phyloP scores from a whole-genome alignment of 1,140 invertebrate genomes.

The Bombus vancouverensis region DNA sequence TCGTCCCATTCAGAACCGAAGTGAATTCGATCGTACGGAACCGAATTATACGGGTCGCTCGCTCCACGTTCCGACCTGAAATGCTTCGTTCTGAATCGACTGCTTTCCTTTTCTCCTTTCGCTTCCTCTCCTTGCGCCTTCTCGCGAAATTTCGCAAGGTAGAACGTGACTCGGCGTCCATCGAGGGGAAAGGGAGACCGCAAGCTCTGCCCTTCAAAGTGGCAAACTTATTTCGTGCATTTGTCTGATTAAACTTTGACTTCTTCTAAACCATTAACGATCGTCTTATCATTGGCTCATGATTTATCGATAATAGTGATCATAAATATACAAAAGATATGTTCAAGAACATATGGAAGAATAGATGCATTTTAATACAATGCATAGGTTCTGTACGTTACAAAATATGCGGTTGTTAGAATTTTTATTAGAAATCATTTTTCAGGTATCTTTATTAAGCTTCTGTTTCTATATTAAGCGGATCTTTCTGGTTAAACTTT shows the following conservation, averaged over 20 bases:
- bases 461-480: too few species aligned
- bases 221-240: background rate
- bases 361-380: too few species aligned
- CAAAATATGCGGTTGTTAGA: too few species aligned
- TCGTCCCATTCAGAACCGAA: constrained; percentile 27
- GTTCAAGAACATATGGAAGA: too few species aligned
- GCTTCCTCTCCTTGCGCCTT: background rate
- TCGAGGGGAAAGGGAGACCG: background rate
- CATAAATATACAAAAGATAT: too few species aligned
- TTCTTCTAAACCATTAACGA: background rate
- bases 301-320: too few species aligned
- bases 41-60: constrained; percentile 76
- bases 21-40: constrained; percentile 73
- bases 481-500: too few species aligned
- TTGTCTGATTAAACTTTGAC: background rate
- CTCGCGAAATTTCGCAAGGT: constrained; percentile 28
- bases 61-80: constrained; percentile 57
- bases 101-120: background rate
- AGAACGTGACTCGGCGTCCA: constrained; percentile 47
- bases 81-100: constrained; percentile 35
- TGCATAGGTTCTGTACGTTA: too few species aligned
- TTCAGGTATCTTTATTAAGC: too few species aligned
- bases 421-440: too few species aligned
- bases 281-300: background rate
- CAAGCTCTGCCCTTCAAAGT: background rate